A percentile compares a stretch with the other conserved stretches of the same genome.
These are phyloP conservation scores for Oeneis ivallda DNA, from an alignment of 2,888 invertebrate genomes.

Conservation along the genomic window DNA sequence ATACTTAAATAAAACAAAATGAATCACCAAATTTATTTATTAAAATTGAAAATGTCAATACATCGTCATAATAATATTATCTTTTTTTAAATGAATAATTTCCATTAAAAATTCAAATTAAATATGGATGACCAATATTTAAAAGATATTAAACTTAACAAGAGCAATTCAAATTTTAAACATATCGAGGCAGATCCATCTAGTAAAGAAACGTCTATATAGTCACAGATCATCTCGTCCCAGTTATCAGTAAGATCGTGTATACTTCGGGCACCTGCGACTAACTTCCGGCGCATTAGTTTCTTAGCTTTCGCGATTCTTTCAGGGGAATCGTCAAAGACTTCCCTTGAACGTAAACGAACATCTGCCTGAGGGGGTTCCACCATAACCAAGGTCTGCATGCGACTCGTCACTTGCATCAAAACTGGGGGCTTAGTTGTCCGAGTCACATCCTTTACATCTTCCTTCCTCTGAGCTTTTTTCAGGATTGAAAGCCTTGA, in stretches of 20 bases:
- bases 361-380: constrained; percentile 51
- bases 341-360: constrained; percentile 48
- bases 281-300: constrained; percentile 64
- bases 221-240: constrained; percentile 71
- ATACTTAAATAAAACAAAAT: neutral
- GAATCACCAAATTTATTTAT: neutral
- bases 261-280: constrained; percentile 57
- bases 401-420: constrained; percentile 57
- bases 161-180: neutral
- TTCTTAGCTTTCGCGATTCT: constrained; percentile 56
- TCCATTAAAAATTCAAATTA: neutral
- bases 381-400: constrained; percentile 65
- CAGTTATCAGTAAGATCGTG: constrained; percentile 68
- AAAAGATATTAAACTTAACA: neutral
- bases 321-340: constrained; percentile 54
- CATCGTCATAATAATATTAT: neutral
- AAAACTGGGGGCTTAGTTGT: constrained; percentile 65
- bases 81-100: neutral
- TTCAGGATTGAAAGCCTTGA: constrained; percentile 67
- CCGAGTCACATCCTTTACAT: constrained; percentile 39
- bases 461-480: constrained; percentile 62
- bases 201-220: constrained; percentile 60
- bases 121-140: neutral
- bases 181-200: constrained; percentile 29
- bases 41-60: neutral